Base-by-base conservation (phyloP, 1,140 invertebrate species). In the Eupristina koningsbergeri region DNA sequence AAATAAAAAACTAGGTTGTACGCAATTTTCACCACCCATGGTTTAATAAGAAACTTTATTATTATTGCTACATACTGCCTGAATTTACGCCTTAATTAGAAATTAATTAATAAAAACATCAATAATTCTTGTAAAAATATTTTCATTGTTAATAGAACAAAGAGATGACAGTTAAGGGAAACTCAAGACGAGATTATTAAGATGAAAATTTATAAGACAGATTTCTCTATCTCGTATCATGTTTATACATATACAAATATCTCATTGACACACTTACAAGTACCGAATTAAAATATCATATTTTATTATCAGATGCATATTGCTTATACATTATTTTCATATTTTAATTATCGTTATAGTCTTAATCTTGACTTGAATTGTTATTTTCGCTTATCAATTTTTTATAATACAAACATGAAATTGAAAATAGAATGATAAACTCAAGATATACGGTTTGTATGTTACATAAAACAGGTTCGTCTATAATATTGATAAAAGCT, bases 241-340 rank as follows among this genome's bases (percentile, higher is more conserved):
- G 86, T 87, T 86, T 86, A 58, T 67, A 71, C 81, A 69, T n/a
- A 39, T 47, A 58, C 82, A 76, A 19, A 63, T 7, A 39, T 17
- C 13, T 78, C 76, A 86, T 85, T 87, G 87, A 81, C 84, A 81
- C n/a, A n/a, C n/a, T n/a, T n/a, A n/a, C n/a, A n/a, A n/a, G n/a
- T n/a, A n/a, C n/a, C n/a, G n/a, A n/a, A n/a, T n/a, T n/a, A n/a
- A n/a, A n/a, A n/a, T n/a, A n/a, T n/a, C n/a, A n/a, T n/a, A n/a
- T n/a, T n/a, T n/a, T n/a, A n/a, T n/a, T n/a, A n/a, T n/a, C n/a
- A n/a, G n/a, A n/a, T n/a, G n/a, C n/a, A n/a, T n/a, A n/a, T n/a
- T n/a, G n/a, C n/a, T n/a, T n/a, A n/a, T n/a, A n/a, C n/a, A n/a
- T n/a, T n/a, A n/a, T n/a, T n/a, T n/a, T n/a, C n/a, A n/a, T n/a